These are phyloP conservation scores for Triplophysa siluroides DNA, from an alignment of 2,113 vertebrate species.

Conservation along the genomic window DNA sequence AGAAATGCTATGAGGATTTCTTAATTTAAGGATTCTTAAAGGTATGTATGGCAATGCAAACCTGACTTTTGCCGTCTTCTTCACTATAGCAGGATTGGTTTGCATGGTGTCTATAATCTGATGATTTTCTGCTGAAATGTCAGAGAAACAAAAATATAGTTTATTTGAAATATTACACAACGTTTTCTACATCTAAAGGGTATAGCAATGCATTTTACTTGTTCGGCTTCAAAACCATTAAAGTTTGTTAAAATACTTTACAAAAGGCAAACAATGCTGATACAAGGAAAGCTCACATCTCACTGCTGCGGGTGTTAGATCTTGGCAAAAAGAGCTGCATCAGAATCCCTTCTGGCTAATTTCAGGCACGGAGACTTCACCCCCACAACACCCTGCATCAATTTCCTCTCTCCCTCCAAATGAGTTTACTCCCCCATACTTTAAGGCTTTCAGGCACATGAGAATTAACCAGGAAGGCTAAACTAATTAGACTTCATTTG, in stretches of 20 bases:
- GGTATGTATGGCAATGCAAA: neutral
- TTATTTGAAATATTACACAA: neutral
- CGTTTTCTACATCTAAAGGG: too few relatives aligned
- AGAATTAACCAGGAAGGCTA: slow-evolving; percentile 44
- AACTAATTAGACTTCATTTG: slow-evolving; percentile 48
- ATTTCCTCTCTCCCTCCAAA: slow-evolving; percentile 20
- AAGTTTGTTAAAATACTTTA: neutral
- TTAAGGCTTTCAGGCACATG: slow-evolving; percentile 26
- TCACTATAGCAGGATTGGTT: slow-evolving; percentile 2
- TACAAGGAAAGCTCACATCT: neutral
- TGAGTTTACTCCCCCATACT: slow-evolving; percentile 22
- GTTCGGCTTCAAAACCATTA: neutral
- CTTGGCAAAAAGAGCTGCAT: neutral
- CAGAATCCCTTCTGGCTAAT: neutral
- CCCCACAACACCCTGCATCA: neutral
- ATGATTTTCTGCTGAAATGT: slow-evolving; percentile 37
- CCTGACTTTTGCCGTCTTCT: slow-evolving; percentile 40
- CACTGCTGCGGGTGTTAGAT: too few relatives aligned
- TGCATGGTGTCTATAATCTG: neutral
- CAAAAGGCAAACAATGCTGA: neutral
- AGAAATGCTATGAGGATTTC: neutral
- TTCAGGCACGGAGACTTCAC: slow-evolving; percentile 22
- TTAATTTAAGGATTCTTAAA: neutral
- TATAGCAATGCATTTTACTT: too few relatives aligned
- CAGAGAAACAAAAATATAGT: neutral